These are phyloP conservation scores for Iguana delicatissima DNA, from an alignment of 2,797 vertebrate genomes.

Conservation along the genomic window DNA sequence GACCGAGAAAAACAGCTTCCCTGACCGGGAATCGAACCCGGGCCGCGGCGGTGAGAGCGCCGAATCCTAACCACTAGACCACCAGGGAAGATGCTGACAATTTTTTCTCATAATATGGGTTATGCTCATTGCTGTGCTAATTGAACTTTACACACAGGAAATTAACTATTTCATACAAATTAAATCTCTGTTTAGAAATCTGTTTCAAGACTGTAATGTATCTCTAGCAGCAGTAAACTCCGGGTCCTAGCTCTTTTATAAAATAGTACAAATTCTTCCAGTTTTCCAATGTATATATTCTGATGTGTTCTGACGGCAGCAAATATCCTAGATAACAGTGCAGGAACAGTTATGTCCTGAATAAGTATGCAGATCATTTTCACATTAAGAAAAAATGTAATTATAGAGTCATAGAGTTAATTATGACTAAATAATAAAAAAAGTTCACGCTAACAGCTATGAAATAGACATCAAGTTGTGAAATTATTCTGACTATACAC, in stretches of 20 bases:
- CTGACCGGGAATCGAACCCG: constrained; percentile 54
- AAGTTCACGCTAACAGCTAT: too few relatives aligned
- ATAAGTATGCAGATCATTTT: neutral
- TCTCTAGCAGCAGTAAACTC: neutral
- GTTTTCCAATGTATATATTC: neutral
- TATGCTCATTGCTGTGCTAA: neutral
- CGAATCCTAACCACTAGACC: constrained; percentile 56
- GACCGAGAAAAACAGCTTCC: neutral
- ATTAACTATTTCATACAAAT: neutral
- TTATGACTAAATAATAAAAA: neutral
- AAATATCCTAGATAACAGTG: neutral
- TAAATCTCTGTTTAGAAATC: neutral
- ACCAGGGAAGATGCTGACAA: constrained; percentile 11
- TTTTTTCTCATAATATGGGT: neutral
- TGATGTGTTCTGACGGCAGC: neutral
- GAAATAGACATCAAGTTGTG: too few relatives aligned
- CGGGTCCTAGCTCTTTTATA: neutral
- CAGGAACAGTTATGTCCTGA: neutral
- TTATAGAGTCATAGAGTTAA: too few relatives aligned
- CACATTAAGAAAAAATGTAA: neutral
- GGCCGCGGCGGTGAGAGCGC: constrained; percentile 50
- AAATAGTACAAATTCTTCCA: neutral
- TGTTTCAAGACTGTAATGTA: neutral
- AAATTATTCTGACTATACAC: neutral
- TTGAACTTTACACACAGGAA: neutral